phyloP scores from a whole-genome alignment of 2,888 invertebrate genomes.

The Cephus pygmeus region DNA sequence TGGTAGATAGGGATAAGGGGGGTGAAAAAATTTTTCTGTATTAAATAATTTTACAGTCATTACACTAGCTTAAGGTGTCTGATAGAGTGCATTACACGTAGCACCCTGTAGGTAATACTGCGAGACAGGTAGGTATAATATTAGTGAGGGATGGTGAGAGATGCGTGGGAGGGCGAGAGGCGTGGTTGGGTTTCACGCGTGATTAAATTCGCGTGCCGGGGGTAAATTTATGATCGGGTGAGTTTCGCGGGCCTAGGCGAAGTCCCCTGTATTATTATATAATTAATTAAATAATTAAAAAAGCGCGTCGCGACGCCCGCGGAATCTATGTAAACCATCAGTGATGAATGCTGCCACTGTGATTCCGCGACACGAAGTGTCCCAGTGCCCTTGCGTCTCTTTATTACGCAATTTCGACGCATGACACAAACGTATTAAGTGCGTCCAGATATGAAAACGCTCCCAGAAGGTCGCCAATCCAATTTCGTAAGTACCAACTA shows the following conservation, averaged over 20 bases:
- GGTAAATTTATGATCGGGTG: conserved; percentile 18
- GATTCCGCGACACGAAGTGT: conserved; percentile 21
- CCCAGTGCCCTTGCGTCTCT: conserved; percentile 1
- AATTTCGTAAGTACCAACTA: conserved; percentile 18
- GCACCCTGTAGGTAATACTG: not conserved
- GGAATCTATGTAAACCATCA: conserved; percentile 37
- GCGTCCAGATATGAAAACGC: conserved; percentile 17
- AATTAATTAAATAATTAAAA: conserved; percentile 38
- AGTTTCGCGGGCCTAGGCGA: conserved; percentile 16
- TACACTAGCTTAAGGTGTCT: not conserved
- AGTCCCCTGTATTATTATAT: conserved; percentile 24
- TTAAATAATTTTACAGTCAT: not conserved
- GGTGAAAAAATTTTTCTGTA: not conserved
- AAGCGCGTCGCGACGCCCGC: conserved; percentile 21
- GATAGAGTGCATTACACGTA: not conserved
- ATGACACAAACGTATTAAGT: conserved; percentile 16
- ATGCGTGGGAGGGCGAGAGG: not conserved
- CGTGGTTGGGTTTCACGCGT: conserved; percentile 9
- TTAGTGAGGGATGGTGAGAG: not conserved
- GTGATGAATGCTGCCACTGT: conserved; percentile 31
- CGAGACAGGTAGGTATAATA: not conserved
- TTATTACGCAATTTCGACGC: conserved; percentile 21
- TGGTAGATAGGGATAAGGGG: not conserved
- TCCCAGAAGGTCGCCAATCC: conserved; percentile 18
- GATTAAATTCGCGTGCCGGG: conserved; percentile 21